A percentile compares a stretch with the other conserved stretches of the same genome.
phyloP scores from a whole-genome alignment of 1,140 invertebrate genomes.

The Aplysia californica region DNA sequence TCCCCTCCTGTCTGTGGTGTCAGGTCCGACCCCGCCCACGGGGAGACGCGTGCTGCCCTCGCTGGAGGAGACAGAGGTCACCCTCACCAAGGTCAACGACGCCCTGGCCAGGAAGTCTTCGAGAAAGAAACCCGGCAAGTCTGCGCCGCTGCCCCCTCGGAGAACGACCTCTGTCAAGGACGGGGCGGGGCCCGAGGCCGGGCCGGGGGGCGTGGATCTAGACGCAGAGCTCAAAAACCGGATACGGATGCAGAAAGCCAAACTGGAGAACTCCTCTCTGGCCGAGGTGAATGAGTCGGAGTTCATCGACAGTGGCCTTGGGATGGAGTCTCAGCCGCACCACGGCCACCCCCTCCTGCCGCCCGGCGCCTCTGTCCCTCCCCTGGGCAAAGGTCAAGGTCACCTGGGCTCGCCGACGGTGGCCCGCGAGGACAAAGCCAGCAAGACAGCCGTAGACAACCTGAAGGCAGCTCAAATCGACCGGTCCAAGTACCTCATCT shows the following conservation, averaged over 20 bases:
- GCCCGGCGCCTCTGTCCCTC: background rate
- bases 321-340: background rate
- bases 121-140: conserved; percentile 50
- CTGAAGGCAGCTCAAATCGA: conserved; percentile 58
- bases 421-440: conserved; percentile 33
- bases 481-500: conserved; percentile 60
- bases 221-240: conserved; percentile 57
- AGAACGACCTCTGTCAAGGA: conserved; percentile 49
- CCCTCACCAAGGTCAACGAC: conserved; percentile 42
- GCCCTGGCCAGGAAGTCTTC: conserved; percentile 48
- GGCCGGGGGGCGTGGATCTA: conserved; percentile 32
- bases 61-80: conserved; percentile 56
- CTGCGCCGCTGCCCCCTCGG: conserved; percentile 50
- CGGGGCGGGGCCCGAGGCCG: conserved; percentile 16
- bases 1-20: no score
- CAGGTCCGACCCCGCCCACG: conserved; percentile 59
- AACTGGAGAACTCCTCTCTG: conserved; percentile 53
- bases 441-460: conserved; percentile 53
- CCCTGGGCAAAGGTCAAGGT: conserved; percentile 13
- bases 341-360: background rate
- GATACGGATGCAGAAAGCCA: conserved; percentile 62
- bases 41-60: conserved; percentile 50
- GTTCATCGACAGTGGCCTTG: conserved; percentile 26
- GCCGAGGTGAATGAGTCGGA: conserved; percentile 37
- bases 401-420: conserved; percentile 33